Percentiles rank a stretch among this genome's conserved stretches.
Evolutionary conservation across 2,797 vertebrate genomes (phyloP).

Genomic region (Arvicola amphibius): DNA sequence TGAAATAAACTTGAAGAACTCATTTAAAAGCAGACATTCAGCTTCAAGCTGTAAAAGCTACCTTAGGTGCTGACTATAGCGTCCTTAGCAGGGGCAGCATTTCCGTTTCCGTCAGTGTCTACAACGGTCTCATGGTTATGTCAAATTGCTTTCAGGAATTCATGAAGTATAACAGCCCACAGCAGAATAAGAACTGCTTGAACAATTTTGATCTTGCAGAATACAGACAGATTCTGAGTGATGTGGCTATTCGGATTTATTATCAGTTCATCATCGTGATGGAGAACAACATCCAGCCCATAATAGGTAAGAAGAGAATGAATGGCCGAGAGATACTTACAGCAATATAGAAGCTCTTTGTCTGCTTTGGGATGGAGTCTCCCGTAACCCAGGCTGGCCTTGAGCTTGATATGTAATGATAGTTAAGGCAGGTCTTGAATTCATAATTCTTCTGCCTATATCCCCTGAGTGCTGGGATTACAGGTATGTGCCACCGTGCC

Average conservation of each 20-base stretch:
- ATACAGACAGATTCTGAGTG: constrained; percentile 97
- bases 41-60: not conserved
- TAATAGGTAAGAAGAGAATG: constrained; percentile 92
- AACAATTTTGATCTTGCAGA: constrained; percentile 97
- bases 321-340: not conserved
- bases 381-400: not conserved
- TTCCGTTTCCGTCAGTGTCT: not conserved
- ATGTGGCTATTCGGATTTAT: constrained; percentile 96
- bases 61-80: not conserved
- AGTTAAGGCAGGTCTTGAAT: not conserved
- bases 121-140: constrained; percentile 44
- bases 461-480: not conserved
- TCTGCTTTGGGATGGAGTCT: not conserved
- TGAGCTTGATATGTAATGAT: not conserved
- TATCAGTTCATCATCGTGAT: constrained; percentile 93
- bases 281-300: constrained; percentile 93
- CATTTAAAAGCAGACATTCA: constrained; percentile 27
- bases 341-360: not conserved
- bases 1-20: not conserved
- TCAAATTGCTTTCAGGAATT: constrained; percentile 91
- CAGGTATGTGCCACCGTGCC: not conserved
- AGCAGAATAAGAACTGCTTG: constrained; percentile 96
- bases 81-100: not conserved
- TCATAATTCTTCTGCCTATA: not conserved
- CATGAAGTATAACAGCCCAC: constrained; percentile 92